phyloP scores from a whole-genome alignment of 2,888 invertebrate species.

The Pyrocoelia pectoralis region DNA sequence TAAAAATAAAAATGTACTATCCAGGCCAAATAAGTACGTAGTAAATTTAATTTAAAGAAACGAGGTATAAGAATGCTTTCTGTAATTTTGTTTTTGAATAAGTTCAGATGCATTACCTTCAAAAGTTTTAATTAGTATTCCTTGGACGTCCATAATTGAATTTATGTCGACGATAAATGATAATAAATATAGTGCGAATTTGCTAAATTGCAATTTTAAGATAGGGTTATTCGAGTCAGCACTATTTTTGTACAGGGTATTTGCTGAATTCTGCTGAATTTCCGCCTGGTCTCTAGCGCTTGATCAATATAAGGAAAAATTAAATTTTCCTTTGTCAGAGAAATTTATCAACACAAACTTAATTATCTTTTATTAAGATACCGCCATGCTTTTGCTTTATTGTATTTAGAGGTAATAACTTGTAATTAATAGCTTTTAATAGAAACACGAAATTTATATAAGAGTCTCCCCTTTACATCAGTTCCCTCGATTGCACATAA shows the following conservation, averaged over 20 bases:
- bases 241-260: constrained; percentile 21
- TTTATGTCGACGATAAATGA: not conserved
- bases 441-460: not conserved
- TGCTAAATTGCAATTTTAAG: constrained; percentile 18
- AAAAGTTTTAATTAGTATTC: too few species aligned
- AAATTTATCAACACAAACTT: constrained; percentile 14
- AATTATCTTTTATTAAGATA: constrained; percentile 15
- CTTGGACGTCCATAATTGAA: too few species aligned
- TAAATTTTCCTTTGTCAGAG: constrained; percentile 12
- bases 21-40: too few species aligned
- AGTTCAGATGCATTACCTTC: too few species aligned
- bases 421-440: constrained; percentile 12
- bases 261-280: constrained; percentile 18
- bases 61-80: too few species aligned
- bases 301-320: constrained; percentile 8
- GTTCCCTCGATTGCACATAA: not conserved
- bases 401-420: constrained; percentile 14
- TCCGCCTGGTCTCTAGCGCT: constrained; percentile 10
- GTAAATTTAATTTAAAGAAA: too few species aligned
- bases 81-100: too few species aligned
- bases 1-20: too few species aligned
- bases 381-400: constrained; percentile 7
- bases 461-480: not conserved
- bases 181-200: not conserved
- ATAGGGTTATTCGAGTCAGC: constrained; percentile 16